Evolutionary conservation across 2,888 invertebrate species (phyloP), one percentile per base, ranked within the genome.

Genomic region (Lasiommata megera): DNA sequence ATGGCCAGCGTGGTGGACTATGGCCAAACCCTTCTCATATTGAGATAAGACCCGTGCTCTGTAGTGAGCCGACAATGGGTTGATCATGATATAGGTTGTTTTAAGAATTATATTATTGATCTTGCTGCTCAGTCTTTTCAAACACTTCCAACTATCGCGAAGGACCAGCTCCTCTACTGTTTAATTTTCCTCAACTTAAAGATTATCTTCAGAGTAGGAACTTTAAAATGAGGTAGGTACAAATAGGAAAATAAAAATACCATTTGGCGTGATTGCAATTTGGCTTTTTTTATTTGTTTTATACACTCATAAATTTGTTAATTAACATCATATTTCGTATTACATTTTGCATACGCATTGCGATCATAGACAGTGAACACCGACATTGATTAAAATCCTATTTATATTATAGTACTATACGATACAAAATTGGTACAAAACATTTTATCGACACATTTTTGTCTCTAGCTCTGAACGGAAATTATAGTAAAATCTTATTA

Each of bases 241-340:
- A 29, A 46, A 1, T 56, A n/a, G 23, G 23, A 43, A 58, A 61
- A 61, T 53, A 48, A 56, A 61, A 54, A 11, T 16, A 37, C 9
- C 18, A n/a, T 40, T 9, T 50, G 61, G 59, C 59, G 61, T 59
- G 58, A 60, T 56, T 56, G 64, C 56, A 48, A 50, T 62, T 62
- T 64, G 56, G 48, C 56, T 64, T 62, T 46, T 62, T 59, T 61
- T 59, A 53, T 52, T 53, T 18, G 52, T 53, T 23, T 23, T 43
- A 47, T 43, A 58, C 46, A 58, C 54, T 61, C 40, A 52, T 52
- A 46, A 29, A 12, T 43, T 11, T 8, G 9, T 28, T 12, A 44
- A 3, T 6, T 14, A 12, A n/a, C n/a, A n/a, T n/a, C 28, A 44
- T 18, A 12, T n/a, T 41, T 41, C 6, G 17, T n/a, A 23, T 43